A percentile compares a stretch with the other conserved stretches of the same genome.
These are phyloP conservation scores for Acholoe squamosa DNA, from an alignment of 2,888 invertebrate species.

Conservation along the genomic window DNA sequence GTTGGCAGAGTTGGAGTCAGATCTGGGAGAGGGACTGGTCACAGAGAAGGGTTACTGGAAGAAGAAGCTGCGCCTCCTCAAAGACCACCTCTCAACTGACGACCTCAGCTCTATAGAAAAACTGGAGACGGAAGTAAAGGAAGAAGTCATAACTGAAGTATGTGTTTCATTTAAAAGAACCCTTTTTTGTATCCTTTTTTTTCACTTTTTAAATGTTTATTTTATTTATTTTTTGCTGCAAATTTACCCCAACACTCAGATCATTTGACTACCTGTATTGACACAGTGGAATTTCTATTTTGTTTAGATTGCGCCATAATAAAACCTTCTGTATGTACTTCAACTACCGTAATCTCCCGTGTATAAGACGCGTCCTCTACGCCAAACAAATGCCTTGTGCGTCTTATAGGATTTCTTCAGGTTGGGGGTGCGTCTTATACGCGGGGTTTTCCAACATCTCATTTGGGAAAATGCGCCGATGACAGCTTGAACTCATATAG, in stretches of 20 bases:
- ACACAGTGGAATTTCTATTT: too few relatives aligned
- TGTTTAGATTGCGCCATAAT: too few relatives aligned
- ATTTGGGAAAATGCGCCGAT: too few relatives aligned
- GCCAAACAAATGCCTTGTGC: too few relatives aligned
- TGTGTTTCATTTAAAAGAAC: background rate
- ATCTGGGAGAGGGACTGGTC: conserved; percentile 61
- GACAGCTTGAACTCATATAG: too few relatives aligned
- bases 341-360: too few relatives aligned
- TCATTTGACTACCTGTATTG: too few relatives aligned
- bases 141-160: conserved; percentile 78
- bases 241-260: background rate
- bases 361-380: too few relatives aligned
- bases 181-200: background rate
- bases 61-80: conserved; percentile 3
- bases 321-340: too few relatives aligned
- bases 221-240: background rate
- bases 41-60: conserved; percentile 64
- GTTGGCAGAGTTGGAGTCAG: conserved; percentile 60
- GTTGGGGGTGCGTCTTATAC: too few relatives aligned
- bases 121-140: conserved; percentile 73
- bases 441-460: too few relatives aligned
- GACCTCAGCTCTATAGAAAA: conserved; percentile 68
- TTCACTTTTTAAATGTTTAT: background rate
- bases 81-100: background rate
- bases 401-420: too few relatives aligned